A percentile compares a stretch with the other conserved stretches of the same genome.
Conservation (phyloP, 2,888 invertebrate genomes). For the Drosophila dives region DNA sequence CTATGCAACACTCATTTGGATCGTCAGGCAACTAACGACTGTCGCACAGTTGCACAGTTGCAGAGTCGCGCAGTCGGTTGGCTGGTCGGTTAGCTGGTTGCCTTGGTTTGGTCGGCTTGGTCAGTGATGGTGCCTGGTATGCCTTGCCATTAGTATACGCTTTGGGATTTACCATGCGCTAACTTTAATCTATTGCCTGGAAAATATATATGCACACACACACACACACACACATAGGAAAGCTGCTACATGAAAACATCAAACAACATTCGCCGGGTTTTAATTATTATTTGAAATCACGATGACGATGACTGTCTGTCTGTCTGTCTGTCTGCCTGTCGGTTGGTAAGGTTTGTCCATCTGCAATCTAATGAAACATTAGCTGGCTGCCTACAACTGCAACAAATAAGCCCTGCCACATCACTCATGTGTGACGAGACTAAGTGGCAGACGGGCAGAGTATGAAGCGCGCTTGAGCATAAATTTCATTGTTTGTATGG, state of each 20-base stretch:
- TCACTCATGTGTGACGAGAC: conserved; percentile 15
- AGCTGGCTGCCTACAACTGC: conserved; percentile 42
- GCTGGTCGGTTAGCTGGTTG: conserved; percentile 1
- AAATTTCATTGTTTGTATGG: conserved; percentile 55
- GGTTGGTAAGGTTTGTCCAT: conserved; percentile 17
- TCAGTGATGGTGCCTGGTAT: conserved; percentile 37
- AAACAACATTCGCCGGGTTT: conserved; percentile 67
- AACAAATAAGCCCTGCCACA: conserved; percentile 28
- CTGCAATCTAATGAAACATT: conserved; percentile 66
- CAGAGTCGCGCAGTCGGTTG: conserved; percentile 5
- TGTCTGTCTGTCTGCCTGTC: background rate
- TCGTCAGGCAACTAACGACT: conserved; percentile 40
- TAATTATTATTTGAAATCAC: conserved; percentile 72
- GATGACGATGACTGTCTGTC: conserved; percentile 34
- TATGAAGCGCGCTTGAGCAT: conserved; percentile 46
- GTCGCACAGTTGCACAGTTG: conserved; percentile 8
- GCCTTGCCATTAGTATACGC: conserved; percentile 55
- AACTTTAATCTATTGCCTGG: conserved; percentile 62
- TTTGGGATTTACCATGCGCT: conserved; percentile 48
- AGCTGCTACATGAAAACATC: conserved; percentile 56
- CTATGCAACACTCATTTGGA: conserved; percentile 51
- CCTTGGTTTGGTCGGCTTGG: conserved; percentile 5
- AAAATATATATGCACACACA: conserved; percentile 26
- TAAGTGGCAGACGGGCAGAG: conserved; percentile 12
- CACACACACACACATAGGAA: background rate